A percentile compares a stretch with the other conserved stretches of the same genome.
phyloP scores from a whole-genome alignment of 64 coral and sea anemone species.

The Montipora sp. region DNA sequence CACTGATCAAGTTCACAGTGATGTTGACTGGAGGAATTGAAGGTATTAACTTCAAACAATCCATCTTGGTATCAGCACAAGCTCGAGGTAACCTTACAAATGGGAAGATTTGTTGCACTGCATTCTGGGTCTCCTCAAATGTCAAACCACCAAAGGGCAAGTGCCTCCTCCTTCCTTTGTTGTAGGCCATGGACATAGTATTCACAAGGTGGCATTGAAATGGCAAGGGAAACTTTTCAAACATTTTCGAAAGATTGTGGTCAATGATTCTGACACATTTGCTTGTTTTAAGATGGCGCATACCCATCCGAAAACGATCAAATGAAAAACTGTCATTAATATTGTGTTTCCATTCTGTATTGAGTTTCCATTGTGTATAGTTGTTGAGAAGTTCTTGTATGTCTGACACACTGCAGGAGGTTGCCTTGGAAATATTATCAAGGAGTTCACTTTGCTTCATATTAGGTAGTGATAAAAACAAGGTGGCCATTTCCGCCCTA shows the following conservation, averaged over 20 bases:
- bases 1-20: slow-evolving; percentile 61
- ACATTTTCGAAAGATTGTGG: background rate
- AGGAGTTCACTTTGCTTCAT: slow-evolving; percentile 62
- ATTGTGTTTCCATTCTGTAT: background rate
- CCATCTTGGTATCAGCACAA: slow-evolving; percentile 14
- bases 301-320: background rate
- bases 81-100: slow-evolving; percentile 15
- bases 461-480: slow-evolving; percentile 67
- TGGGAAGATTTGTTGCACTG: slow-evolving; percentile 46
- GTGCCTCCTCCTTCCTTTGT: background rate
- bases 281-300: background rate
- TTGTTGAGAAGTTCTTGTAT: slow-evolving; percentile 40
- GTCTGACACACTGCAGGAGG: slow-evolving; percentile 44
- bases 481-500: slow-evolving; percentile 70
- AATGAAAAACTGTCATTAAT: background rate
- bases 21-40: slow-evolving; percentile 69
- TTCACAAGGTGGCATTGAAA: slow-evolving; percentile 80
- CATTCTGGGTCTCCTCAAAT: slow-evolving; percentile 30
- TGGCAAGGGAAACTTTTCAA: slow-evolving; percentile 38
- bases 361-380: slow-evolving; percentile 16
- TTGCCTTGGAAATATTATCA: slow-evolving; percentile 31
- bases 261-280: background rate
- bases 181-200: slow-evolving; percentile 48
- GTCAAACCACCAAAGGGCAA: background rate
- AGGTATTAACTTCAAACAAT: background rate